Conservation (phyloP, 2,797 vertebrate species). For the Myripristis jacobus region DNA sequence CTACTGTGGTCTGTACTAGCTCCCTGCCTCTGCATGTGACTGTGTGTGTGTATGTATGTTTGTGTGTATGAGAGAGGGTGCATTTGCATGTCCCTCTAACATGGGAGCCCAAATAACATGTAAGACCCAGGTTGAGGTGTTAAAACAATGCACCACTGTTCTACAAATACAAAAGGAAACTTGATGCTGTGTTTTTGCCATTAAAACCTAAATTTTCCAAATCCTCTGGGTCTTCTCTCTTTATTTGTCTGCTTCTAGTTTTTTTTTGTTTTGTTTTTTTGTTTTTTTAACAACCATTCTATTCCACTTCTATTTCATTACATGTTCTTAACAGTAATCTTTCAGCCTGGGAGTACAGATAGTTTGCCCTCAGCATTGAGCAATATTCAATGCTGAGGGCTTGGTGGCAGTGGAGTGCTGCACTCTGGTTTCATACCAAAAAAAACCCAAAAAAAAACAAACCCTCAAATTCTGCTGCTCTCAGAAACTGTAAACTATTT, state of each 20-base stretch:
- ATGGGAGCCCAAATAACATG: conserved; percentile 24
- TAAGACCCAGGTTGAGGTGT: background rate
- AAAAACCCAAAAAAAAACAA: no score
- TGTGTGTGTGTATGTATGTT: conserved; percentile 2
- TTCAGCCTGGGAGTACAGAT: no score
- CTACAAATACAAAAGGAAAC: conserved; percentile 10
- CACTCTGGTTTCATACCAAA: background rate
- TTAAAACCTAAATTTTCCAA: no score
- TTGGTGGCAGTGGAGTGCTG: no score
- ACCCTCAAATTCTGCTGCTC: background rate
- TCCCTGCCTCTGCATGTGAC: background rate
- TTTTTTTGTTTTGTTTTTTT: no score
- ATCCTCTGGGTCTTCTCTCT: no score
- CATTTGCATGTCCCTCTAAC: background rate
- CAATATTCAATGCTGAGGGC: background rate
- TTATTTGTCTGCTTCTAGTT: no score
- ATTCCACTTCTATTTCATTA: no score
- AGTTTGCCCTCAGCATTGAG: no score
- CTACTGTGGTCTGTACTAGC: conserved; percentile 30
- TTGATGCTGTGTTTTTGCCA: background rate
- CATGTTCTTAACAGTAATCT: no score
- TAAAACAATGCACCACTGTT: background rate
- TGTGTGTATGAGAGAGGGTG: background rate
- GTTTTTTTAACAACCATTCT: no score
- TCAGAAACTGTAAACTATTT: background rate